Evolutionary conservation across 2,888 invertebrate species (phyloP).

Genomic region (Monopis laevigella): DNA sequence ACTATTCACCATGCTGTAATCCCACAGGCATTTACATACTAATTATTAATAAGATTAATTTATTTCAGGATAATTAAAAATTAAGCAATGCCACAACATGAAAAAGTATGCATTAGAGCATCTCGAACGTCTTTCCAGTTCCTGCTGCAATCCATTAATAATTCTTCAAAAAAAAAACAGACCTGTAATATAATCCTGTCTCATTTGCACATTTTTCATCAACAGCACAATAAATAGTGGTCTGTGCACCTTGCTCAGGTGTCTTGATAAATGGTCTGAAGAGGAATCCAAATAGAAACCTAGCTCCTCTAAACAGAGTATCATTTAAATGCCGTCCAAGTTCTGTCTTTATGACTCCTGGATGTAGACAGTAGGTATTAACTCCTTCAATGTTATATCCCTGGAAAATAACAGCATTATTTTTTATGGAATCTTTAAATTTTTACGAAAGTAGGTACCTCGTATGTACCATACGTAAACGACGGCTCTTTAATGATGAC

Average conservation of each 20-base stretch:
- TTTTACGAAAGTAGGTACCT: neutral
- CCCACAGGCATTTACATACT: no score
- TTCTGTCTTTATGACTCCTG: slow-evolving; percentile 80
- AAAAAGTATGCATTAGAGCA: no score
- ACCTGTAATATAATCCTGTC: slow-evolving; percentile 70
- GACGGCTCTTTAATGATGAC: no score
- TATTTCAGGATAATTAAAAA: no score
- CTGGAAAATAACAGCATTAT: slow-evolving; percentile 30
- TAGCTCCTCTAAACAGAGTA: slow-evolving; percentile 55
- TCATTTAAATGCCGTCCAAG: slow-evolving; percentile 72
- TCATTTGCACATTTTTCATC: slow-evolving; percentile 71
- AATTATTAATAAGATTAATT: no score
- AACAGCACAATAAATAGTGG: slow-evolving; percentile 76
- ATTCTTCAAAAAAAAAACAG: neutral
- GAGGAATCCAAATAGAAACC: slow-evolving; percentile 37
- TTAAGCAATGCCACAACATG: no score
- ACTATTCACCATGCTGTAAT: no score
- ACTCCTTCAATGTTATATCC: slow-evolving; percentile 60
- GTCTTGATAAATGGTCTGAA: slow-evolving; percentile 60
- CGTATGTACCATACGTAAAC: no score
- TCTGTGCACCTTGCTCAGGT: slow-evolving; percentile 77
- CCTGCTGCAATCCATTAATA: no score
- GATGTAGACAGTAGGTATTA: slow-evolving; percentile 76
- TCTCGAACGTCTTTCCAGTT: no score
- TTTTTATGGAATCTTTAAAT: no score